Evolutionary conservation across 2,113 vertebrate genomes (phyloP).

Genomic region (Mesoclemmys tuberculata): DNA sequence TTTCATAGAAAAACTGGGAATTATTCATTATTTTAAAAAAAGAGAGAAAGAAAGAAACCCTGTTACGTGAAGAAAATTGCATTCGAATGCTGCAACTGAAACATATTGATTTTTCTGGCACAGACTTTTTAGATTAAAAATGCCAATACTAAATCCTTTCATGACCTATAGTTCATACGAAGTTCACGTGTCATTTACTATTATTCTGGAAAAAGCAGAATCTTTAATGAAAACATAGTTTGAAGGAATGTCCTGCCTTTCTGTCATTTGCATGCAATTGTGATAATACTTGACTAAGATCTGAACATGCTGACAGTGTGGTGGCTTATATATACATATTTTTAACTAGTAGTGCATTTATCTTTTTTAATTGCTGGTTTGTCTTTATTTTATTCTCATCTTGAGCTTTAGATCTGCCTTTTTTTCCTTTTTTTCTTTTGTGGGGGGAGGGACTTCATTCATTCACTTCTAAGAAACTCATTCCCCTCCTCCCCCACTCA

Average conservation of each 20-base stretch:
- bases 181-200: slow-evolving; percentile 99
- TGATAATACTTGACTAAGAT: slow-evolving; percentile 77
- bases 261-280: slow-evolving; percentile 80
- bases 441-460: slow-evolving; percentile 47
- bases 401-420: slow-evolving; percentile 17
- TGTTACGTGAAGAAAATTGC: slow-evolving; percentile 85
- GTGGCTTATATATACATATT: slow-evolving; percentile 54
- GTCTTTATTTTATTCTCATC: slow-evolving; percentile 51
- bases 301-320: slow-evolving; percentile 39
- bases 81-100: slow-evolving; percentile 86
- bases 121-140: slow-evolving; percentile 95
- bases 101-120: slow-evolving; percentile 96
- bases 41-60: slow-evolving; percentile 71
- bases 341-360: slow-evolving; percentile 70
- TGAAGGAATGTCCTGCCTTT: slow-evolving; percentile 79
- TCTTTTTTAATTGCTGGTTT: slow-evolving; percentile 74
- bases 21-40: slow-evolving; percentile 84
- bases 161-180: slow-evolving; percentile 92
- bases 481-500: slow-evolving; percentile 49
- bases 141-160: slow-evolving; percentile 97
- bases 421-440: slow-evolving; percentile 48
- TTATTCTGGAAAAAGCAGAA: slow-evolving; percentile 92
- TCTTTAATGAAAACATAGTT: slow-evolving; percentile 90
- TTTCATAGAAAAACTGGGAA: slow-evolving; percentile 87
- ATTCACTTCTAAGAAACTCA: slow-evolving; percentile 29